A percentile compares a stretch with the other conserved stretches of the same genome.
Conservation (phyloP, 53 echinoderm and acorn worm genomes). For the Echinometra lucunter region DNA sequence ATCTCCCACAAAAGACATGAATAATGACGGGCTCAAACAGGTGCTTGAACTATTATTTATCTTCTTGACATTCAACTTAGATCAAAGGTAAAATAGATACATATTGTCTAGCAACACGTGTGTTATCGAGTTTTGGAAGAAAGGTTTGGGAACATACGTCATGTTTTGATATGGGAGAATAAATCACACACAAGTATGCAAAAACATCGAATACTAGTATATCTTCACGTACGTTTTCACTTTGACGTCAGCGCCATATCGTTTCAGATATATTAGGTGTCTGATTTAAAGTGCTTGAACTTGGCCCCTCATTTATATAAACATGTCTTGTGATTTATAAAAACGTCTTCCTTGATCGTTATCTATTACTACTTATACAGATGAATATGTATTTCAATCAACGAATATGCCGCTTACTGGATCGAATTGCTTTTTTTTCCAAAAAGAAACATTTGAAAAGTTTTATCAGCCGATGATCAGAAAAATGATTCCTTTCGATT, state of each 20-base stretch:
- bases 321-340: too few species aligned
- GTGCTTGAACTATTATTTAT: constrained; percentile 42
- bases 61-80: background rate
- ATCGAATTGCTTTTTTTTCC: background rate
- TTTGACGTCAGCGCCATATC: background rate
- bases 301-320: background rate
- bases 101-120: background rate
- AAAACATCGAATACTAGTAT: background rate
- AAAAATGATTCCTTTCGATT: background rate
- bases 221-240: background rate
- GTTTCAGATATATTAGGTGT: background rate
- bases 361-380: too few species aligned
- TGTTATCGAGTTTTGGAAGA: background rate
- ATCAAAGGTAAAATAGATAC: background rate
- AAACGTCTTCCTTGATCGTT: too few species aligned
- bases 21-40: background rate
- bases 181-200: constrained; percentile 1
- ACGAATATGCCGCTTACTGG: background rate
- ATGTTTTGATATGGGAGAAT: constrained; percentile 15
- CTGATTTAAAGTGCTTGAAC: background rate
- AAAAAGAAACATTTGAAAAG: background rate
- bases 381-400: background rate
- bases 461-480: background rate
- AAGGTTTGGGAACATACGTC: background rate
- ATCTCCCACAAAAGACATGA: background rate